A percentile compares a stretch with the other conserved stretches of the same genome.
Conservation (phyloP, 2,888 invertebrate species). For the Rotaria macrura region DNA sequence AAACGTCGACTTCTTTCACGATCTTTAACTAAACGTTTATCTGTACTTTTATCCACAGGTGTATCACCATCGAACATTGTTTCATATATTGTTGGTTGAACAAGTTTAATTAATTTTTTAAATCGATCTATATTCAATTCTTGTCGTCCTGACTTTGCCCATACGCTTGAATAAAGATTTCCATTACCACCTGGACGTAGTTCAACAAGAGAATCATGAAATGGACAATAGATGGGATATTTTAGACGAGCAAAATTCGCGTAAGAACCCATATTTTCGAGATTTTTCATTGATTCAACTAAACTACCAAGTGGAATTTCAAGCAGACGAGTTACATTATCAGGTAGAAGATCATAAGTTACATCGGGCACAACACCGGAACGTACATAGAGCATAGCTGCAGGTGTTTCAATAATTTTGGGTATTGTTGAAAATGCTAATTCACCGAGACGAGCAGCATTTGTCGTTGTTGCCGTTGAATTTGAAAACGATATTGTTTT, state of each 20-base stretch:
- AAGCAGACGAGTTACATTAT: constrained; percentile 4
- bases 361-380: constrained; percentile 5
- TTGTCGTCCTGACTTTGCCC: constrained; percentile 5
- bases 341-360: neutral
- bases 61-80: constrained; percentile 15
- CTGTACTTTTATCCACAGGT: neutral
- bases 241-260: neutral
- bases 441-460: constrained; percentile 14
- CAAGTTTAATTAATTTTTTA: neutral
- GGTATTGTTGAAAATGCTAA: neutral
- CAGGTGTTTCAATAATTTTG: neutral
- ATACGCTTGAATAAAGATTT: neutral
- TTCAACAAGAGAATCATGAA: neutral
- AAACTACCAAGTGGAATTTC: constrained; percentile 18
- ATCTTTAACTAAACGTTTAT: neutral
- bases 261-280: neutral
- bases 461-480: neutral
- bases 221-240: neutral
- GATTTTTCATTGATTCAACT: constrained; percentile 1
- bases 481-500: neutral
- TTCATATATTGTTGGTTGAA: neutral
- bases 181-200: constrained; percentile 11
- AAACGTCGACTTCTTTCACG: neutral
- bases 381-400: neutral
- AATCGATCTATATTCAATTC: constrained; percentile 17